These are phyloP conservation scores for Melieria omissa DNA, from an alignment of 2,888 invertebrate genomes.

Conservation along the genomic window DNA sequence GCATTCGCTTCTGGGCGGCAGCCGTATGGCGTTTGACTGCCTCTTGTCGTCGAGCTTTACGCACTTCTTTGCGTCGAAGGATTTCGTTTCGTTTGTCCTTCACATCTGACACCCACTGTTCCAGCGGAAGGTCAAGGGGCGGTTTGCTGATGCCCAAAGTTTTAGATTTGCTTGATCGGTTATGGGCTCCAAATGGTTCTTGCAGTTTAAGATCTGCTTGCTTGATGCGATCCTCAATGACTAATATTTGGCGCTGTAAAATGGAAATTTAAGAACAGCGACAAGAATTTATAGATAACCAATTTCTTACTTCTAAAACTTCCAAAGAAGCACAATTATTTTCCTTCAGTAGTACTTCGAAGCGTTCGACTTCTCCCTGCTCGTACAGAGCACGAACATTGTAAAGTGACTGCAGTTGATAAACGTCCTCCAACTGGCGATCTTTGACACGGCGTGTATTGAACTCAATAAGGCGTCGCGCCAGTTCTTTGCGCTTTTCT, in stretches of 20 bases:
- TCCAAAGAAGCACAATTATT: slow-evolving; percentile 23
- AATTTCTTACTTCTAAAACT: slow-evolving; percentile 22
- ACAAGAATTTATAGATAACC: background rate
- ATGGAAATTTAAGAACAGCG: background rate
- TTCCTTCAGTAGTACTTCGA: slow-evolving; percentile 50
- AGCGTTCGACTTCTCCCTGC: slow-evolving; percentile 79
- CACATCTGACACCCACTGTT: slow-evolving; percentile 59
- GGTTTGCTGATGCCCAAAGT: slow-evolving; percentile 55
- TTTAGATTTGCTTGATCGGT: slow-evolving; percentile 50
- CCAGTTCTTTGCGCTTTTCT: slow-evolving; percentile 87
- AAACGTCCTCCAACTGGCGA: slow-evolving; percentile 88
- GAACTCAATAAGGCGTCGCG: slow-evolving; percentile 85
- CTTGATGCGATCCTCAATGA: slow-evolving; percentile 66
- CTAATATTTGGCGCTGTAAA: background rate
- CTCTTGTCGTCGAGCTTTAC: slow-evolving; percentile 85
- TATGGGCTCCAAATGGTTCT: slow-evolving; percentile 12
- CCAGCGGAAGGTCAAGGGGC: slow-evolving; percentile 56
- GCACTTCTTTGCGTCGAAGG: slow-evolving; percentile 75
- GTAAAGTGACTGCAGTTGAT: slow-evolving; percentile 80
- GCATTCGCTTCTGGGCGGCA: slow-evolving; percentile 94
- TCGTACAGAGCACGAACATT: slow-evolving; percentile 82
- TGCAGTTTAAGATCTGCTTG: slow-evolving; percentile 60
- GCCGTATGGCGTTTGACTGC: slow-evolving; percentile 90
- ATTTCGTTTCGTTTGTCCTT: slow-evolving; percentile 69
- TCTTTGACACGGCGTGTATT: slow-evolving; percentile 90